Evolutionary conservation across 2,888 invertebrate genomes (phyloP).

Genomic region (Eupithecia centaureata): DNA sequence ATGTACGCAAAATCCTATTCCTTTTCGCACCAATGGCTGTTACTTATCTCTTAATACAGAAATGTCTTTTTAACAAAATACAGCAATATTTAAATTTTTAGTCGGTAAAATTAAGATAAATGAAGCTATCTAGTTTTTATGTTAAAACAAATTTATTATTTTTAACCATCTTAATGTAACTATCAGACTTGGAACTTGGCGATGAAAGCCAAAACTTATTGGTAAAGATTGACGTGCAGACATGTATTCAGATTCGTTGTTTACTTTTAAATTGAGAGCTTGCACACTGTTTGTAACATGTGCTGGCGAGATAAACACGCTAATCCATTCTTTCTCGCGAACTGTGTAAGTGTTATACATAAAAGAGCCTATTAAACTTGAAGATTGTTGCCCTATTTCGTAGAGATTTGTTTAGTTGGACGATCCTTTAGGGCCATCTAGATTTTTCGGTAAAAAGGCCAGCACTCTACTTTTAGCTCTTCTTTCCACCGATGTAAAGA

Average conservation of each 20-base stretch:
- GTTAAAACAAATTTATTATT: no score
- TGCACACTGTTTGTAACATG: slow-evolving; percentile 48
- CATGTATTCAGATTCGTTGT: slow-evolving; percentile 42
- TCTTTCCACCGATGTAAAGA: no score
- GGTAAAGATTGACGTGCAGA: slow-evolving; percentile 1
- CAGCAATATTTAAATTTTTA: no score
- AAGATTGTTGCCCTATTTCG: slow-evolving; percentile 35
- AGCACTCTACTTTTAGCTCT: neutral
- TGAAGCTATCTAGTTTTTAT: no score
- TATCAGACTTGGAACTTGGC: neutral
- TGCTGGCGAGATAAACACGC: slow-evolving; percentile 60
- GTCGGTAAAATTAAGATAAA: no score
- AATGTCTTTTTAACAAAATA: no score
- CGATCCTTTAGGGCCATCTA: neutral
- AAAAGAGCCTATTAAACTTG: slow-evolving; percentile 46
- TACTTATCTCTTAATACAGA: no score
- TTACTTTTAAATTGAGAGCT: slow-evolving; percentile 34
- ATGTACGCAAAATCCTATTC: no score
- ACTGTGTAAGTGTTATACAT: slow-evolving; percentile 37
- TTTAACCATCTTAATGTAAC: neutral
- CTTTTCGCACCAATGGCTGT: no score
- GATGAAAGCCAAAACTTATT: neutral
- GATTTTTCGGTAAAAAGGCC: neutral
- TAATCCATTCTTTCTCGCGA: slow-evolving; percentile 52
- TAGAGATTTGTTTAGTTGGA: neutral